Percentiles rank a stretch among this genome's conserved stretches.
Conservation (phyloP, 2,113 vertebrate genomes). For the Dermatemys mawii region DNA sequence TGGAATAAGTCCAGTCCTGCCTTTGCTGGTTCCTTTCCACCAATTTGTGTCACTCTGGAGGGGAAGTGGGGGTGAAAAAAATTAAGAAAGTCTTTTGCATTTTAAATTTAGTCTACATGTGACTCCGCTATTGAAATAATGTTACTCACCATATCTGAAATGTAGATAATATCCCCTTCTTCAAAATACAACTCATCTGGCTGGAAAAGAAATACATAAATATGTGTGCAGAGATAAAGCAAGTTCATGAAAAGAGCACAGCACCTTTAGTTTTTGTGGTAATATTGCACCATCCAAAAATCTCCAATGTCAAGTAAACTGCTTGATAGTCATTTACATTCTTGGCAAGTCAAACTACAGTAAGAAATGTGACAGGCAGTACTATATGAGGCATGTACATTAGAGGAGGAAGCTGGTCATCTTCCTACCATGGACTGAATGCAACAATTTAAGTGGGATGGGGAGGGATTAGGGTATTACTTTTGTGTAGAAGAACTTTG, state of each 20-base stretch:
- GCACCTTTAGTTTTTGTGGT: background rate
- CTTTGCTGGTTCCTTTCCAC: constrained; percentile 98
- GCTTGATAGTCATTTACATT: background rate
- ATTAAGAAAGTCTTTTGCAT: background rate
- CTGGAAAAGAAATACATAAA: constrained; percentile 70
- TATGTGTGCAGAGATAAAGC: background rate
- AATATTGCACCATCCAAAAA: background rate
- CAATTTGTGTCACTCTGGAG: constrained; percentile 94
- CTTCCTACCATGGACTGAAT: background rate
- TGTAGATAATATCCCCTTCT: constrained; percentile 97
- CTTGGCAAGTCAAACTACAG: background rate
- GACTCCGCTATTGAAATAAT: background rate
- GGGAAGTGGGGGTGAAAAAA: constrained; percentile 15
- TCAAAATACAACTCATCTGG: constrained; percentile 98
- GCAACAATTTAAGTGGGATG: background rate
- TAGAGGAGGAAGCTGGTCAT: background rate
- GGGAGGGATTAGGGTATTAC: background rate
- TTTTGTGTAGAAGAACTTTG: too few species aligned
- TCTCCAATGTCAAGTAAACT: background rate
- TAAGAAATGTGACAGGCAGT: background rate
- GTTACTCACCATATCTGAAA: constrained; percentile 92
- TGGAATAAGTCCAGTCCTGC: constrained; percentile 95
- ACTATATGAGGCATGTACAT: background rate
- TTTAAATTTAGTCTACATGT: background rate
- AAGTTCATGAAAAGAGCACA: background rate